phyloP scores from a whole-genome alignment of 2,888 invertebrate genomes.

The Spatulosminthurus flaviceps region DNA sequence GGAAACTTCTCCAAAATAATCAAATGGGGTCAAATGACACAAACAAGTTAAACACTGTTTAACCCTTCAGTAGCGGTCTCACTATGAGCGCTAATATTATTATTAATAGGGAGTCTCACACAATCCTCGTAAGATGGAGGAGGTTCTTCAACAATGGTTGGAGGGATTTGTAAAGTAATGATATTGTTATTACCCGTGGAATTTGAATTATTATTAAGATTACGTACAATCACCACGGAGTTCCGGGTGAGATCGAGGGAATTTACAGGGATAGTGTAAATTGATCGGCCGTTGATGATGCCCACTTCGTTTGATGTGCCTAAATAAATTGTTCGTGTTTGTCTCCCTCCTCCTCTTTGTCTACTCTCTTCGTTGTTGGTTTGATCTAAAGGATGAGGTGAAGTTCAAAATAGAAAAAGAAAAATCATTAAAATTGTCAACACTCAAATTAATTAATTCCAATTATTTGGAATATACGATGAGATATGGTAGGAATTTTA shows the following conservation, averaged over 20 bases:
- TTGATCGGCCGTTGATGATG: neutral
- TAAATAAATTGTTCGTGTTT: conserved; percentile 36
- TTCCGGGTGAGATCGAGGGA: neutral
- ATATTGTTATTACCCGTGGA: neutral
- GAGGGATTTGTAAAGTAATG: conserved; percentile 2
- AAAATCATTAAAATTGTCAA: neutral
- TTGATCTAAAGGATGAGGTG: conserved; percentile 1
- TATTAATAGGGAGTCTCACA: neutral
- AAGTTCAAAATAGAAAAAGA: conserved; percentile 16
- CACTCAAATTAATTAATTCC: no score
- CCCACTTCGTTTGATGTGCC: conserved; percentile 28
- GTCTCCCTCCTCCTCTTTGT: neutral
- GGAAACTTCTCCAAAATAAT: no score
- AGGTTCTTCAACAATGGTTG: conserved; percentile 1
- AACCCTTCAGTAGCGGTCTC: neutral
- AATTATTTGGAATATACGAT: no score
- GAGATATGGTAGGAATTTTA: no score
- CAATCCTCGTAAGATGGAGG: conserved; percentile 26
- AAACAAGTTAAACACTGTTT: neutral
- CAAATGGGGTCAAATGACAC: neutral
- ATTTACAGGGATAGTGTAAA: conserved; percentile 40
- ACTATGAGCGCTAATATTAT: neutral
- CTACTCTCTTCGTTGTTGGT: neutral
- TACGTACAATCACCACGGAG: conserved; percentile 23
- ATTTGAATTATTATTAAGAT: neutral